Conservation (phyloP, 2,797 vertebrate species). For the Neostethus bicornis region DNA sequence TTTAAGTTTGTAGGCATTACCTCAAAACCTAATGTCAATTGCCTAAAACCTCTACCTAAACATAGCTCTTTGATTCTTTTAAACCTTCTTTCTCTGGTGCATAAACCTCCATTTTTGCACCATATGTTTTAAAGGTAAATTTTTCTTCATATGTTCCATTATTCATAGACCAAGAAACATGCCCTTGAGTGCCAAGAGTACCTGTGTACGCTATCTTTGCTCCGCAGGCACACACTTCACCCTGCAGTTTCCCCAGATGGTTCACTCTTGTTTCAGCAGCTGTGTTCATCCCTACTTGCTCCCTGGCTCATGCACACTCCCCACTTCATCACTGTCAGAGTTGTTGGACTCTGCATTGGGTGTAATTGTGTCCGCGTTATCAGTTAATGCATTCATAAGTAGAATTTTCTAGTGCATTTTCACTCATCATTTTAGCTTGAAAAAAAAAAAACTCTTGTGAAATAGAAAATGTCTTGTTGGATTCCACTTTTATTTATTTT, state of each 20-base stretch:
- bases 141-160: no score
- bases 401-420: not conserved
- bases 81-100: no score
- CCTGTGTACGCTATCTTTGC: slow-evolving; percentile 1
- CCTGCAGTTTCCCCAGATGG: slow-evolving; percentile 37
- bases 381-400: not conserved
- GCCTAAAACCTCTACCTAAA: no score
- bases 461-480: not conserved
- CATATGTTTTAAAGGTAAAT: no score
- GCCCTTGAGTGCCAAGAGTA: no score
- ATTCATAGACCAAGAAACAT: no score
- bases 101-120: no score
- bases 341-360: slow-evolving; percentile 35
- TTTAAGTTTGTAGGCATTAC: no score
- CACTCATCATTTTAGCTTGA: slow-evolving; percentile 12
- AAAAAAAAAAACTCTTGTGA: not conserved
- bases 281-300: slow-evolving; percentile 48
- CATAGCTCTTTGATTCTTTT: no score
- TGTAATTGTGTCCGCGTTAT: slow-evolving; percentile 6
- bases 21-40: no score
- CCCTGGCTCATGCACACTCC: slow-evolving; percentile 43
- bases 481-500: slow-evolving; percentile 49
- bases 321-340: slow-evolving; percentile 74
- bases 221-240: slow-evolving; percentile 11
- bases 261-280: slow-evolving; percentile 41